Evolutionary conservation across 2,888 invertebrate genomes (phyloP), one percentile per base, ranked within the genome.

Genomic region (Watsonalla binaria): DNA sequence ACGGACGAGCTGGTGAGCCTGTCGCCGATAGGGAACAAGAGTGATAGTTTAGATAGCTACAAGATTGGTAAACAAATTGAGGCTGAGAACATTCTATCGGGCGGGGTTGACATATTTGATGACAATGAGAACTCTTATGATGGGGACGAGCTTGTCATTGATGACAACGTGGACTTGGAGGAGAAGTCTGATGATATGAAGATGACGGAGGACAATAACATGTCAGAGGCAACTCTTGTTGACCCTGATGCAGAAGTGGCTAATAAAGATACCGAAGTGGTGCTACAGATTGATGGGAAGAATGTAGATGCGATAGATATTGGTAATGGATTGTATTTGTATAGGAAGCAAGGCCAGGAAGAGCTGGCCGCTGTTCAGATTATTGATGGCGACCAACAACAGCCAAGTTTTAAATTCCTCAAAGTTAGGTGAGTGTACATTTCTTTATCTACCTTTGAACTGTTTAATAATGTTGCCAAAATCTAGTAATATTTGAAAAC

Each of bases 51-150:
- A 58, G 86, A 84, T 58, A 78, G 68, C 59, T 90, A 81, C 64
- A 85, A 89, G 69, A 86, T 91, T 60, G 86, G 86, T 50, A 83
- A 83, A 68, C 87, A 86, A 62, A 91, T 91, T 58, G 90, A 91
- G 58, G 89, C 91, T 5, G 87, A 88, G 24, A 90, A 90, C 59
- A 91, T 91, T 54, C 63, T 91, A 14, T 90, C 90, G 1, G 90
- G 91, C 9, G 90, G 90, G 57, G 90, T 91, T 13, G 80, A 88
- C 54, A 91, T 91, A 53, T 91, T 91, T 72, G 91, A 91, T 63
- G 90, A 90, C 56, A 90, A 88, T 76, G 90, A 91, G n/a, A 90
- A 88, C 65, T 91, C 91, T 6, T 87, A 84, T 68, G 91, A 91
- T 64, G 91, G 87, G 0, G 76, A 89, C 66, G 90, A 90, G 58